A percentile compares a stretch with the other conserved stretches of the same genome.
Conservation (phyloP, 2,888 invertebrate genomes). For the Synanthedon andrenaeformis region DNA sequence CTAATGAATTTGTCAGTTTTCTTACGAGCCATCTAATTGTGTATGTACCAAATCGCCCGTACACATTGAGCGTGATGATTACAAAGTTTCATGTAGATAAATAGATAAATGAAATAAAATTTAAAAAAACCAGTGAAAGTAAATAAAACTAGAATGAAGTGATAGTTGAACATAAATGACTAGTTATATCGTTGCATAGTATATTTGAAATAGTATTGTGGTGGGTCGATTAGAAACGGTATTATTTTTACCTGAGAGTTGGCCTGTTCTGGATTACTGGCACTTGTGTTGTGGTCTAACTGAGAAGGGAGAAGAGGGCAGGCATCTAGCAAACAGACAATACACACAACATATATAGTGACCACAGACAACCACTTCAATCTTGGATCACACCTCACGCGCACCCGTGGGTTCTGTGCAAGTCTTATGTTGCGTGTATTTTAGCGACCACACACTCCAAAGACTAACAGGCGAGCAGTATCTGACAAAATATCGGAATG, state of each 20-base stretch:
- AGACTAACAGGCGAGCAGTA: too few species aligned
- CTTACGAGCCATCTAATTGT: not conserved
- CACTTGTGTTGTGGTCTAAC: constrained; percentile 89
- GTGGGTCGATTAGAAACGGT: constrained; percentile 65
- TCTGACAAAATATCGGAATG: too few species aligned
- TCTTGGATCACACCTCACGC: constrained; percentile 70
- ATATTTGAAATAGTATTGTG: constrained; percentile 59
- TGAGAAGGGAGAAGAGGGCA: constrained; percentile 89
- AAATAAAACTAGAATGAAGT: constrained; percentile 62
- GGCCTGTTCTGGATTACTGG: constrained; percentile 79
- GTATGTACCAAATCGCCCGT: constrained; percentile 29
- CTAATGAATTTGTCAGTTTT: constrained; percentile 41
- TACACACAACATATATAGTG: constrained; percentile 78
- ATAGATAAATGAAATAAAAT: constrained; percentile 30
- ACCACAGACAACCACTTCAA: constrained; percentile 68
- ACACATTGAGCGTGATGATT: constrained; percentile 57
- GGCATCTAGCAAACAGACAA: constrained; percentile 96
- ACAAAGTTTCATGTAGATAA: constrained; percentile 34
- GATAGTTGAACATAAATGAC: constrained; percentile 58
- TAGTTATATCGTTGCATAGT: constrained; percentile 61
- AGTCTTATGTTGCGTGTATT: constrained; percentile 62
- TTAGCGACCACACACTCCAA: too few species aligned
- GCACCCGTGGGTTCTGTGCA: constrained; percentile 47
- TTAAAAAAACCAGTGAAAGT: constrained; percentile 39
- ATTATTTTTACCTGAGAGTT: constrained; percentile 74